These are phyloP conservation scores for Eupithecia subumbrata DNA, from an alignment of 2,888 invertebrate species.

Conservation along the genomic window DNA sequence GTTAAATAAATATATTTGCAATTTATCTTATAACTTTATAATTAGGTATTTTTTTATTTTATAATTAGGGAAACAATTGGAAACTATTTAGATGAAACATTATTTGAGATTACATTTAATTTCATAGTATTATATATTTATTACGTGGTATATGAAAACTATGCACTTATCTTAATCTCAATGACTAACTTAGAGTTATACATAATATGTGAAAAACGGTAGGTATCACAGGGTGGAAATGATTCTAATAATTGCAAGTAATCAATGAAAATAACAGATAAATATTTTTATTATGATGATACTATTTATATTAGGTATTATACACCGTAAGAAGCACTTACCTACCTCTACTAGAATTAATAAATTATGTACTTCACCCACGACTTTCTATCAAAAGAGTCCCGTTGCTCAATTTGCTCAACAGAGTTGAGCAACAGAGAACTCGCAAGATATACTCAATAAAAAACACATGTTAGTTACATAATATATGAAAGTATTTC, in stretches of 20 bases:
- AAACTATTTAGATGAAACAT: slow-evolving; percentile 8
- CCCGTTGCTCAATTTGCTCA: no score
- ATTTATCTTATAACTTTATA: slow-evolving; percentile 24
- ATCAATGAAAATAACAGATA: neutral
- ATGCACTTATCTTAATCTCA: neutral
- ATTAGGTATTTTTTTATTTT: slow-evolving; percentile 13
- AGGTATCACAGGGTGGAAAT: slow-evolving; percentile 36
- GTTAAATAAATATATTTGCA: slow-evolving; percentile 47
- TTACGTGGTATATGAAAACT: neutral
- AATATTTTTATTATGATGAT: neutral
- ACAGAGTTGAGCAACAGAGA: no score
- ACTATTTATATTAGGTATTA: neutral
- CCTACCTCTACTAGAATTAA: neutral
- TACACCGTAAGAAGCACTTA: neutral
- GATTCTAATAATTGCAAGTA: slow-evolving; percentile 15
- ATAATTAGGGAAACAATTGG: slow-evolving; percentile 15
- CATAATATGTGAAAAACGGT: neutral
- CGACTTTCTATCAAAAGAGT: neutral
- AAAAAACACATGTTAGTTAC: neutral
- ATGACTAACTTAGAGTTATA: neutral
- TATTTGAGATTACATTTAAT: neutral
- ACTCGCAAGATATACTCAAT: neutral
- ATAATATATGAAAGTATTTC: neutral
- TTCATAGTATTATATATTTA: neutral
- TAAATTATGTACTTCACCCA: neutral